A percentile compares a stretch with the other conserved stretches of the same genome.
Conservation (phyloP, 2,113 vertebrate genomes). For the Xenotilapia longispinis region DNA sequence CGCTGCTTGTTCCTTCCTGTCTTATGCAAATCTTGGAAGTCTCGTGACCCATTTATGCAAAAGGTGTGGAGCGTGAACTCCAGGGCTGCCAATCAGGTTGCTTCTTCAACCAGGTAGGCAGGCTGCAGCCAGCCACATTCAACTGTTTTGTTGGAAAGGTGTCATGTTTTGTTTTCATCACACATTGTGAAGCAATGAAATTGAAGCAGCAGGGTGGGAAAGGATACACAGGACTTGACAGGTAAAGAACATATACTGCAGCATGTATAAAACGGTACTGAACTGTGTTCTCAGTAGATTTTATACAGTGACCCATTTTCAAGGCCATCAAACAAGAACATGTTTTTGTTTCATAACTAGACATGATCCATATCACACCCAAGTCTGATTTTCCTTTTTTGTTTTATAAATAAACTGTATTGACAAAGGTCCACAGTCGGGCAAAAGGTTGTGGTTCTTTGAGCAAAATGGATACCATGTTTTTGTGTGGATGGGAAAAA, state of each 20-base stretch:
- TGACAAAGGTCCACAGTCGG: not conserved
- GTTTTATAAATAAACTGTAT: not conserved
- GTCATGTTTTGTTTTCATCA: not conserved
- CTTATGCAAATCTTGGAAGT: conserved; percentile 14
- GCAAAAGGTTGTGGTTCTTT: not conserved
- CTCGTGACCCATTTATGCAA: conserved; percentile 46
- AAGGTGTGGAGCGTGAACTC: not conserved
- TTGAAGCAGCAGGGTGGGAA: rapidly evolving
- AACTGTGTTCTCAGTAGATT: not conserved
- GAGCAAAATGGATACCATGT: not conserved
- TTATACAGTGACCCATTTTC: not conserved
- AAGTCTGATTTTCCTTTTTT: not conserved
- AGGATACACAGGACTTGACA: not conserved
- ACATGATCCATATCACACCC: not conserved
- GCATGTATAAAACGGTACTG: not conserved
- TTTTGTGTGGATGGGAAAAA: not conserved
- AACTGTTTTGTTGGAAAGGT: not conserved
- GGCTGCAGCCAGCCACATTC: not conserved
- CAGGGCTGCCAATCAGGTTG: not conserved
- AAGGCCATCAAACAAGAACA: not conserved
- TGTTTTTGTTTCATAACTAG: not conserved
- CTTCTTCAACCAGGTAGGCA: not conserved
- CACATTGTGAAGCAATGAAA: not conserved
- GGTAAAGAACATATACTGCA: not conserved
- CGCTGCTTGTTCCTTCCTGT: not conserved